Conservation (phyloP, 2,797 vertebrate genomes). For the Gymnothorax reevesii region DNA sequence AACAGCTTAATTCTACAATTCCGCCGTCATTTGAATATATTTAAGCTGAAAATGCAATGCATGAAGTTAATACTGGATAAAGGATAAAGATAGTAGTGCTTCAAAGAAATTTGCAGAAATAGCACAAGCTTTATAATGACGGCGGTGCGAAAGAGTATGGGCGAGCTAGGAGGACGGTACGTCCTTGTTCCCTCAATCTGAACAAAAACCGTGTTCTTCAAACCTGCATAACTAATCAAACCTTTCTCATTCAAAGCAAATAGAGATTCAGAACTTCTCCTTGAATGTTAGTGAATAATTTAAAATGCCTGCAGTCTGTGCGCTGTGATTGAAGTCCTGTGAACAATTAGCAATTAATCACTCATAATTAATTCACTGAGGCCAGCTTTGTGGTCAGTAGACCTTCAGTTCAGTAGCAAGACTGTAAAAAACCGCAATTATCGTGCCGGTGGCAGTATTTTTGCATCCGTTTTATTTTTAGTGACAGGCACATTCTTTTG, state of each 20-base stretch:
- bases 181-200: neutral
- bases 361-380: neutral
- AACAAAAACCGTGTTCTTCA: neutral
- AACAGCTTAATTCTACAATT: neutral
- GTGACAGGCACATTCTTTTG: neutral
- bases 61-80: neutral
- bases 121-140: neutral
- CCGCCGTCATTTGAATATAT: neutral
- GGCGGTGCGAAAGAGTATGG: neutral
- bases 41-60: neutral
- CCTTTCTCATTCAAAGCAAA: neutral
- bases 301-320: neutral
- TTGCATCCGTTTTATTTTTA: constrained; percentile 9
- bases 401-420: neutral
- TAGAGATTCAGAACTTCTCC: neutral
- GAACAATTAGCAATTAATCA: neutral
- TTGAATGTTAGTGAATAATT: constrained; percentile 5
- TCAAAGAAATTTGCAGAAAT: neutral
- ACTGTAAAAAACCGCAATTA: neutral
- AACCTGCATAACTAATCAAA: neutral
- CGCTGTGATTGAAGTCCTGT: neutral
- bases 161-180: neutral
- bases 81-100: neutral
- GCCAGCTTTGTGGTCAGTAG: neutral
- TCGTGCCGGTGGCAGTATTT: constrained; percentile 36